Conservation (phyloP, 2,888 invertebrate species). For the Gordius sp. region DNA sequence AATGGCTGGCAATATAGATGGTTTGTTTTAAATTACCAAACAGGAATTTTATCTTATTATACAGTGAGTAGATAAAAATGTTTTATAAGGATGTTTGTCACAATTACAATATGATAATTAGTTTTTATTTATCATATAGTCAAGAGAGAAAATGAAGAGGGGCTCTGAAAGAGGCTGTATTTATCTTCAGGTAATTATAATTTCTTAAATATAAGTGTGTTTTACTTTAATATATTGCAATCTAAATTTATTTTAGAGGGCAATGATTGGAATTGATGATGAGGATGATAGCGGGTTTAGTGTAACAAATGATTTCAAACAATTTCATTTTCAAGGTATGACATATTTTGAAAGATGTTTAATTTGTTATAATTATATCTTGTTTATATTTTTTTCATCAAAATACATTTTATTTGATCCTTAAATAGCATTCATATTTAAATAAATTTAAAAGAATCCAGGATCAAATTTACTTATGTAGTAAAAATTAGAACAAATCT, state of each 20-base stretch:
- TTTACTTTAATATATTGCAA: too few species aligned
- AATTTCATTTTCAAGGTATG: constrained; percentile 81
- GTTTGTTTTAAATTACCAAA: constrained; percentile 90
- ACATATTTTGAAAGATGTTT: too few species aligned
- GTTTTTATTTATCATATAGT: constrained; percentile 13
- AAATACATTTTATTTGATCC: too few species aligned
- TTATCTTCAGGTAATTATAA: neutral
- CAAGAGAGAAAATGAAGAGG: constrained; percentile 17
- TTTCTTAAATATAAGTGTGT: too few species aligned
- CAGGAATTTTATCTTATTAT: constrained; percentile 78
- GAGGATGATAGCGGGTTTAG: constrained; percentile 91
- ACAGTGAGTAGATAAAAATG: constrained; percentile 44
- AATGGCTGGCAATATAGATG: constrained; percentile 97
- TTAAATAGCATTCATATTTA: too few species aligned
- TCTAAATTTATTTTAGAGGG: constrained; percentile 46
- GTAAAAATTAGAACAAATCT: too few species aligned
- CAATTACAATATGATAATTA: neutral
- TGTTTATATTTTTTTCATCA: too few species aligned
- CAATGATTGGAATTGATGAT: constrained; percentile 91
- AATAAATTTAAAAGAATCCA: too few species aligned
- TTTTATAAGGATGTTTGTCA: neutral
- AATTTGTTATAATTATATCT: too few species aligned
- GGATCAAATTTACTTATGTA: too few species aligned
- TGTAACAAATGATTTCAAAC: constrained; percentile 91
- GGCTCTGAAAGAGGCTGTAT: constrained; percentile 15